Conservation (phyloP, 2,888 invertebrate genomes). For the Andrena haemorrhoa region DNA sequence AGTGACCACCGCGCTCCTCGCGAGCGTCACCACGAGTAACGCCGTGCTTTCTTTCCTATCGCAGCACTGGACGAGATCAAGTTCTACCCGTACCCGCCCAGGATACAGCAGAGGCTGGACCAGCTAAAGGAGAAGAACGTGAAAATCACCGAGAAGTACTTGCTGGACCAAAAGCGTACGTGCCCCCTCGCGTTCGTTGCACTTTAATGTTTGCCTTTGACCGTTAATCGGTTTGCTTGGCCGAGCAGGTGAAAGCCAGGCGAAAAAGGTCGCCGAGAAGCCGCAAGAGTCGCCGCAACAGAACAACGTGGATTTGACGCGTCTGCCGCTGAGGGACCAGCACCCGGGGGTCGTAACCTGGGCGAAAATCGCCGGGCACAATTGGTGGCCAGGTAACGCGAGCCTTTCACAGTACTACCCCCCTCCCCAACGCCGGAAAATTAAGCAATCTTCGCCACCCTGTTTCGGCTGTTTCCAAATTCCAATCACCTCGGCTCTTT, state of each 20-base stretch:
- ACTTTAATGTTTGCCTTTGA: too few species aligned
- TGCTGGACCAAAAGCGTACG: constrained; percentile 66
- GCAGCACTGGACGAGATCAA: constrained; percentile 69
- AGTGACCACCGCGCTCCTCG: constrained; percentile 5
- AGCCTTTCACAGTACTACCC: not conserved
- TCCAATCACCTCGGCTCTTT: not conserved
- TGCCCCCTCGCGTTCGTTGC: not conserved
- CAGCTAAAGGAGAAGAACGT: constrained; percentile 70
- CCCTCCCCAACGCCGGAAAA: not conserved
- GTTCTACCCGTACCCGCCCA: constrained; percentile 77
- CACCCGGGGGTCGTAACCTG: constrained; percentile 80
- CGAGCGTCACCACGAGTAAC: not conserved
- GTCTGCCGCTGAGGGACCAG: constrained; percentile 77
- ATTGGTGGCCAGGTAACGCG: constrained; percentile 81
- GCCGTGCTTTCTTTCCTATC: not conserved
- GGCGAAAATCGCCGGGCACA: constrained; percentile 79
- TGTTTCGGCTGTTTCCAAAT: not conserved
- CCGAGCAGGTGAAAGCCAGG: constrained; percentile 39
- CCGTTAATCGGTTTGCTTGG: not conserved
- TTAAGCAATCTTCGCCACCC: constrained; percentile 1
- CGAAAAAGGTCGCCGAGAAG: constrained; percentile 50
- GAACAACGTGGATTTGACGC: constrained; percentile 35
- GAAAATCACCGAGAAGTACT: constrained; percentile 70
- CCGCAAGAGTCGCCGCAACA: constrained; percentile 47
- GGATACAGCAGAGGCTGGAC: constrained; percentile 69